Base-by-base conservation (phyloP, 1,140 invertebrate genomes). In the Onthophagus taurus region DNA sequence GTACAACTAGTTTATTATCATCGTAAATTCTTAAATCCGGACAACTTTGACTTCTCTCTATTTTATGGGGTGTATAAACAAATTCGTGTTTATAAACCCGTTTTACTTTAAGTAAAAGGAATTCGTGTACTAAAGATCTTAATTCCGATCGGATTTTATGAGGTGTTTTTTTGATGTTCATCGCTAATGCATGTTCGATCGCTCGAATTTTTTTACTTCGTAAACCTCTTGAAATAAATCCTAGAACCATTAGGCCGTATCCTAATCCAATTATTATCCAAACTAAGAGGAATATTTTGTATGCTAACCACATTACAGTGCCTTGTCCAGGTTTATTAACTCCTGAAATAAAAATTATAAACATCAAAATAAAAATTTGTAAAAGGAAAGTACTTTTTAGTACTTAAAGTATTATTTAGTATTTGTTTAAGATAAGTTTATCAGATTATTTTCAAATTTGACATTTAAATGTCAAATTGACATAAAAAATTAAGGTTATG, bases 221-320 rank as follows among this genome's bases (percentile, higher is more conserved):
- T 68, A 82, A 70, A 8, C 75, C 79, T 48, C 74, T 67, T 1
- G 83, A 81, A 44, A 94, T 88, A 57, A 90, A 91, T 16, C 84
- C 85, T 48, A 93, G 76, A 31, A 94, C 82, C 89, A 93, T 93
- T 11, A 90, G 77, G 31, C 92, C 74, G 63, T 93, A 94, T 0
- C 89, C 89, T 43, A 94, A 68, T 1, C 89, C 89, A 52, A 91
- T 87, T 31, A 89, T 87, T 26, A 92, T 89, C 89, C 89, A 93
- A 12, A 83, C 72, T 6, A 84, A 72, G 0, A 89, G 66, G 44
- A 83, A 80, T 31, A 79, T 72, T 63, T 87, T 78, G 65, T 89
- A 89, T 0, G 79, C 55, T 19, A 74, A 71, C 50, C 77, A 79
- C 51, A 75, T 75, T 6, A 74, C 8, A 12, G 39, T 60, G 9